These are phyloP conservation scores for Theodoxus fluviatilis DNA, from an alignment of 2,888 invertebrate species.

Conservation along the genomic window DNA sequence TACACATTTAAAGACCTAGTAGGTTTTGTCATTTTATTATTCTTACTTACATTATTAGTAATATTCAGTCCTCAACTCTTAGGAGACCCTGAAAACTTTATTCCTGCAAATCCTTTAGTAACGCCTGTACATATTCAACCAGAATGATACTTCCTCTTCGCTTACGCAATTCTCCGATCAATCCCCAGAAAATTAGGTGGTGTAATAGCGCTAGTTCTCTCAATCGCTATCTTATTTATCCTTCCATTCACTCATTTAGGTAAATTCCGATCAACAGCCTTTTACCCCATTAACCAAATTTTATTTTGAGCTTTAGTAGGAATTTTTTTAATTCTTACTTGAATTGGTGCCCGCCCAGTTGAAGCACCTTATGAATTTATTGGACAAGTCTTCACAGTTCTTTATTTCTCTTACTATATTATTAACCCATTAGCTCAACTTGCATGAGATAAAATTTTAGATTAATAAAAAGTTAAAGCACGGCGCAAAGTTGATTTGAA, in stretches of 20 bases:
- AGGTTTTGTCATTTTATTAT: slow-evolving; percentile 36
- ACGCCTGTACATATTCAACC: slow-evolving; percentile 82
- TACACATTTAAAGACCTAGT: slow-evolving; percentile 73
- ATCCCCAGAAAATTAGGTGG: slow-evolving; percentile 83
- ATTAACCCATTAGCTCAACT: slow-evolving; percentile 15
- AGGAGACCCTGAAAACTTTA: slow-evolving; percentile 79
- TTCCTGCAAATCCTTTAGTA: slow-evolving; percentile 74
- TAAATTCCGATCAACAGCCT: slow-evolving; percentile 68
- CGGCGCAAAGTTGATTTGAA: slow-evolving; percentile 22
- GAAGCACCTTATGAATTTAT: slow-evolving; percentile 71
- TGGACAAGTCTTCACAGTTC: slow-evolving; percentile 36
- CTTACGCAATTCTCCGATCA: slow-evolving; percentile 81
- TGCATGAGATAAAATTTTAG: slow-evolving; percentile 18
- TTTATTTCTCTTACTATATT: slow-evolving; percentile 36
- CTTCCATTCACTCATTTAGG: slow-evolving; percentile 69
- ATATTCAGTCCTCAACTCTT: slow-evolving; percentile 72
- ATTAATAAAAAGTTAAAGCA: slow-evolving; percentile 6
- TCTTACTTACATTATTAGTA: slow-evolving; percentile 69
- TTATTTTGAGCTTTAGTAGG: slow-evolving; percentile 70
- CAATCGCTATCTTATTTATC: slow-evolving; percentile 75
- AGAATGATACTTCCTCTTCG: slow-evolving; percentile 85
- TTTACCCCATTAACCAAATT: slow-evolving; percentile 68
- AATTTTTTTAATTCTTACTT: slow-evolving; percentile 74
- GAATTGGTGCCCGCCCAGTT: slow-evolving; percentile 76
- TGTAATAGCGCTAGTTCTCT: slow-evolving; percentile 74